Evolutionary conservation across 2,888 invertebrate species (phyloP), one percentile per base, ranked within the genome.

Genomic region (Ernsta delagoae): DNA sequence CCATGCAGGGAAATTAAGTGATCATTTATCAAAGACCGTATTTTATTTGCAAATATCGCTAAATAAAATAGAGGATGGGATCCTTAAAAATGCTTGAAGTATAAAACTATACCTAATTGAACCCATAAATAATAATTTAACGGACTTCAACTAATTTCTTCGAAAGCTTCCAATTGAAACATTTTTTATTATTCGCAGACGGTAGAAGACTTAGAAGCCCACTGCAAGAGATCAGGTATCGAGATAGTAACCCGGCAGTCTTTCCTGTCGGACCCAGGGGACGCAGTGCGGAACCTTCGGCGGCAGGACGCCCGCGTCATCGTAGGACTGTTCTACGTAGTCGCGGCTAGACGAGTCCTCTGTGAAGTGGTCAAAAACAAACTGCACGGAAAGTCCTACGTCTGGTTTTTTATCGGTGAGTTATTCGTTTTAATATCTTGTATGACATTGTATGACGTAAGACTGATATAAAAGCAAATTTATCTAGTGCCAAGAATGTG

Each of bases 371-470:
- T 98, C 93, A 98, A 98, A 82, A 97, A 98, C 83, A 96, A 96
- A 72, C 94, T 99, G 31, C 99, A 97, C 85, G 99, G 99, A 12
- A 97, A 98, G 78, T 97, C 97, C 53, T 98, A 99, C 91, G 99
- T 99, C 36, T 99, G 99, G 99, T 98, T 99, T 89, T 98, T 99
- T 89, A 99, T 99, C 79, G 99, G 99, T 95, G 85, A 95, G 95
- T 83, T 31, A n/a, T 64, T 34, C 9, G 0, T 31, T 50, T n/a
- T n/a, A n/a, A n/a, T n/a, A n/a, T n/a, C n/a, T n/a, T n/a, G n/a
- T n/a, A n/a, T n/a, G n/a, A n/a, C n/a, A n/a, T n/a, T n/a, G n/a
- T n/a, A n/a, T n/a, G n/a, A n/a, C n/a, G n/a, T n/a, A n/a, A n/a
- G n/a, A n/a, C n/a, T n/a, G n/a, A n/a, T n/a, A n/a, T n/a, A n/a